These are phyloP conservation scores for Ametastegia equiseti DNA, from an alignment of 2,888 invertebrate species.

Conservation along the genomic window DNA sequence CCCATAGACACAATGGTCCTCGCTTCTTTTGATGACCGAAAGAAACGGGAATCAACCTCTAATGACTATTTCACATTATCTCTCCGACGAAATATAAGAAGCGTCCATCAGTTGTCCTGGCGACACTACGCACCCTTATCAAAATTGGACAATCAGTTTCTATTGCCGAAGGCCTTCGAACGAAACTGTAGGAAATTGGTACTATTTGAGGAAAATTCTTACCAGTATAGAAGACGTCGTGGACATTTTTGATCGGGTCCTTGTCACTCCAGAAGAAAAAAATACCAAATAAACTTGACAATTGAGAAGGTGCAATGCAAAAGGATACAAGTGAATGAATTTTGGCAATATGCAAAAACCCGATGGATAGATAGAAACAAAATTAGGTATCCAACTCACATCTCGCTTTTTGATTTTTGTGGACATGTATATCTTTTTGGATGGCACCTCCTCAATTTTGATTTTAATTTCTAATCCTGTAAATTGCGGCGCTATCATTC, in stretches of 20 bases:
- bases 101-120: background rate
- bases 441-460: background rate
- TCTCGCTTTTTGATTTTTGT: no score
- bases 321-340: no score
- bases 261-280: no score
- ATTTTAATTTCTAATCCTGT: background rate
- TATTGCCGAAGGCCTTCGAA: conserved; percentile 2
- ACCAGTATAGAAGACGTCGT: background rate
- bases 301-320: no score
- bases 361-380: no score
- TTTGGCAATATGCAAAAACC: no score
- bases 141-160: conserved; percentile 6
- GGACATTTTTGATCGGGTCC: no score
- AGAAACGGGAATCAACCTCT: background rate
- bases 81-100: background rate
- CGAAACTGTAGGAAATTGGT: conserved; percentile 1
- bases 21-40: background rate
- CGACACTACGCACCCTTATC: background rate
- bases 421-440: no score
- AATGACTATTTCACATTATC: conserved; percentile 3
- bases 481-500: background rate
- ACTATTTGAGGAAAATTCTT: background rate
- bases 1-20: background rate
- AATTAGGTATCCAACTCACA: no score
- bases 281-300: no score